Conservation (phyloP, 2,888 invertebrate genomes). For the Luperina nickerlii region DNA sequence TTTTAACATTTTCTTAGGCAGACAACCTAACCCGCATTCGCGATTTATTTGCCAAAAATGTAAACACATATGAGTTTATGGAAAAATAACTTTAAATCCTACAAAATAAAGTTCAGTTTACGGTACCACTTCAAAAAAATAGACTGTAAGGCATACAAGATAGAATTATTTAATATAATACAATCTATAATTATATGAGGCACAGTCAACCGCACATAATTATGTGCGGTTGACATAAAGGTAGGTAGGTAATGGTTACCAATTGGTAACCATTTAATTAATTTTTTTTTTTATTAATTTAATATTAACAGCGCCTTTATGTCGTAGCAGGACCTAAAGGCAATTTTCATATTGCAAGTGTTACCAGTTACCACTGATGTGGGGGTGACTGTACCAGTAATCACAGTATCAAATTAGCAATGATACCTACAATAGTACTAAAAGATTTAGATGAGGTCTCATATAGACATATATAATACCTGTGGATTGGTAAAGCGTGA, state of each 20-base stretch:
- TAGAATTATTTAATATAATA: slow-evolving; percentile 24
- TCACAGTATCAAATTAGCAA: not conserved
- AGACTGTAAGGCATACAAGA: not conserved
- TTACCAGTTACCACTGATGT: not conserved
- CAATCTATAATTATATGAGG: slow-evolving; percentile 7
- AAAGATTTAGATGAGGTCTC: not conserved
- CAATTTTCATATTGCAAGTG: not conserved
- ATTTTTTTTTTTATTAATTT: too few relatives aligned
- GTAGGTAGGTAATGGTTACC: too few relatives aligned
- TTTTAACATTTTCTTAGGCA: slow-evolving; percentile 5
- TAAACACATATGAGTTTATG: too few relatives aligned
- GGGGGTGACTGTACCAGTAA: not conserved
- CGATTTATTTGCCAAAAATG: too few relatives aligned
- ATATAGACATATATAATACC: not conserved
- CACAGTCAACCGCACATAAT: not conserved
- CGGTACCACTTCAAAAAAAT: too few relatives aligned
- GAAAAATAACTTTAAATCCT: too few relatives aligned
- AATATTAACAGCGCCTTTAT: not conserved
- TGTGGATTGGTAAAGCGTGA: too few relatives aligned
- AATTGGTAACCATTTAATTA: not conserved
- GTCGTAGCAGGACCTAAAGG: not conserved
- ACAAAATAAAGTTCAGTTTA: too few relatives aligned
- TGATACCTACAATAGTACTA: not conserved
- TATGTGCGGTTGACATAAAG: too few relatives aligned
- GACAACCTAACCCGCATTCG: not conserved